Percentiles rank a stretch among this genome's conserved stretches.
phyloP scores from a whole-genome alignment of 1,140 invertebrate genomes.

The Apis cerana region DNA sequence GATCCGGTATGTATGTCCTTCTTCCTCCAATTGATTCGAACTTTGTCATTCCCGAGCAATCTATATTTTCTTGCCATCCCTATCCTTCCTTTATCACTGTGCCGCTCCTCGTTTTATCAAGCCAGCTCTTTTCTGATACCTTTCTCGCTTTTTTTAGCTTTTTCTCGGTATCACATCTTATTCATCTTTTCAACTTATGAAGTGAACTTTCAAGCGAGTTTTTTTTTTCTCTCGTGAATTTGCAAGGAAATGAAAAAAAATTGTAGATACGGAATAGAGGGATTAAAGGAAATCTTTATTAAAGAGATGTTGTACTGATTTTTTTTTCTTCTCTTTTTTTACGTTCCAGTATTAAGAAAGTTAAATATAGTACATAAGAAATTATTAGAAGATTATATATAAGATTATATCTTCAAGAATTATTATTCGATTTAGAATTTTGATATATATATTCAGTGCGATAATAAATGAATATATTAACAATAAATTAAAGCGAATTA shows the following conservation, averaged over 20 bases:
- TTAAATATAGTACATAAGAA: too few species aligned
- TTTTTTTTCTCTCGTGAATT: background rate
- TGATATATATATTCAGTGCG: too few species aligned
- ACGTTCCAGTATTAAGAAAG: too few species aligned
- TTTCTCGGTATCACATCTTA: background rate
- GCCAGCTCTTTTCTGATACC: background rate
- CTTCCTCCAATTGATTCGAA: background rate
- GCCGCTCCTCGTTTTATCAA: constrained; percentile 2
- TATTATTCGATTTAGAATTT: too few species aligned
- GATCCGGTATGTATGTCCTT: constrained; percentile 32
- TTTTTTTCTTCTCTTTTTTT: background rate
- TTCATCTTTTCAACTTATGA: constrained; percentile 1
- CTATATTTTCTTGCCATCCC: constrained; percentile 32
- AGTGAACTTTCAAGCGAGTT: background rate
- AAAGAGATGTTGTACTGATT: background rate
- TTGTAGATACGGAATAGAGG: too few species aligned
- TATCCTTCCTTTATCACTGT: constrained; percentile 14
- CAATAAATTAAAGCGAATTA: too few species aligned
- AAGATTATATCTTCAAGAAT: too few species aligned
- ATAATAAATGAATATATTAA: too few species aligned
- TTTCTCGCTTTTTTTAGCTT: background rate
- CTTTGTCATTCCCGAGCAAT: constrained; percentile 9
- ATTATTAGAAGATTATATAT: too few species aligned
- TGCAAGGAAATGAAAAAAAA: background rate
- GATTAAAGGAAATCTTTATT: background rate